Base-by-base conservation (phyloP, 2,113 vertebrate species). In the Notothenia coriiceps region DNA sequence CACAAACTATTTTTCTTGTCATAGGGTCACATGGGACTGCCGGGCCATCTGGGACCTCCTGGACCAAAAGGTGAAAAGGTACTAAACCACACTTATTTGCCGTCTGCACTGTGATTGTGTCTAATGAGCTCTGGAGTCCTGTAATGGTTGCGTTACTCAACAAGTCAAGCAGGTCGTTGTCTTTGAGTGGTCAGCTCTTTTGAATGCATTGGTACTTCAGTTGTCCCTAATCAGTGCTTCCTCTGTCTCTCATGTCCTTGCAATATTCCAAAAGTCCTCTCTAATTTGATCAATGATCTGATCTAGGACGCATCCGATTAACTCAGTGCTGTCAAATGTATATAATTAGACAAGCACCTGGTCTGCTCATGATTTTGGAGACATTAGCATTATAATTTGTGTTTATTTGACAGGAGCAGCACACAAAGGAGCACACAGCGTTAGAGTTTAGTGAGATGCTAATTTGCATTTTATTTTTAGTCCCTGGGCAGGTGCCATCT, bases 31-130 rank as follows among this genome's bases (percentile, higher is more conserved):
- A 90, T 89, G 83, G 98, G 98, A 91, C 82, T 90, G 10, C 86
- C 92, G 0, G 98, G 98, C 35, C 93, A 96, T 0, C 92, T 96
- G 0, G 98, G 98, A 90, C 95, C 94, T 80, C 95, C 95, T 6
- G 98, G 98, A 79, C 85, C 96, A 65, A 98, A 96, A 94, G 98
- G 98, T 65, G 96, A 97, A 94, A 99, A 99, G 97, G 98, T 99
- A 94, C 43, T 73, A 84, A 74, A 50, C 43, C 51, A 46, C 17
- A 67, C 12, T 60, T 25, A 50, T 60, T 79, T 52, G 52, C 51
- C 17, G 4, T 47, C 59, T 81, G 78, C 66, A 35, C 54, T 14
- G 20, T 77, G 10, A 63, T 59, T 50, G 12, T 22, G 44, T 78
- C 20, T 86, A 61, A 83, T 74, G 80, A 79, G 54, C 56, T 82